Percentiles rank a stretch among this genome's conserved stretches.
These are phyloP conservation scores for Neotragus pygmaeus DNA, from an alignment of 2,113 vertebrate species.

Conservation along the genomic window DNA sequence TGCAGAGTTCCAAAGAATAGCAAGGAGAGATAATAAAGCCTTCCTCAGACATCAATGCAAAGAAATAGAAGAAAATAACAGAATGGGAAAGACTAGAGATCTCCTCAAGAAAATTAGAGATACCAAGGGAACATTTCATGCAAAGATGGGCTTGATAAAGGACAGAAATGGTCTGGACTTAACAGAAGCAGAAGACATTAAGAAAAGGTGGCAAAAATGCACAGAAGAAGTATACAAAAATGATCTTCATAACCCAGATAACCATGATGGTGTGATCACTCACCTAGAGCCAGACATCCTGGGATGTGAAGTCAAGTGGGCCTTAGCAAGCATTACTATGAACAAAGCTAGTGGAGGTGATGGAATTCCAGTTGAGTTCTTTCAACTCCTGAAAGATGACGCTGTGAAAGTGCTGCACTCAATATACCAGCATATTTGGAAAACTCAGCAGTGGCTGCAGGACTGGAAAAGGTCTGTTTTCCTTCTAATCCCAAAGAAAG, in stretches of 20 bases:
- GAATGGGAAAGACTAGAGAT: background rate
- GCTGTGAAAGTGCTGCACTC: background rate
- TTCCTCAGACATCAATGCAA: rapidly evolving
- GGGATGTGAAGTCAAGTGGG: background rate
- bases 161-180: background rate
- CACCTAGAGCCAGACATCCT: background rate
- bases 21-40: background rate
- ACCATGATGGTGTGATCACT: background rate
- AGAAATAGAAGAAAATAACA: background rate
- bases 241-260: background rate
- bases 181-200: background rate
- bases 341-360: background rate
- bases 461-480: background rate
- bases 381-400: background rate
- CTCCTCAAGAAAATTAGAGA: background rate
- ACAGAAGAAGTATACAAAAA: background rate
- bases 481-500: background rate
- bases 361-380: background rate
- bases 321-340: background rate
- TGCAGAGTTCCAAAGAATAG: background rate
- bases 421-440: background rate
- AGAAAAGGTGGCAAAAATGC: background rate
- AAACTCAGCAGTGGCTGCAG: background rate
- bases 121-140: background rate
- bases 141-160: background rate